Percentiles rank a stretch among this genome's conserved stretches.
These are phyloP conservation scores for Ormyrus rosae DNA, from an alignment of 2,888 invertebrate species.

Conservation along the genomic window DNA sequence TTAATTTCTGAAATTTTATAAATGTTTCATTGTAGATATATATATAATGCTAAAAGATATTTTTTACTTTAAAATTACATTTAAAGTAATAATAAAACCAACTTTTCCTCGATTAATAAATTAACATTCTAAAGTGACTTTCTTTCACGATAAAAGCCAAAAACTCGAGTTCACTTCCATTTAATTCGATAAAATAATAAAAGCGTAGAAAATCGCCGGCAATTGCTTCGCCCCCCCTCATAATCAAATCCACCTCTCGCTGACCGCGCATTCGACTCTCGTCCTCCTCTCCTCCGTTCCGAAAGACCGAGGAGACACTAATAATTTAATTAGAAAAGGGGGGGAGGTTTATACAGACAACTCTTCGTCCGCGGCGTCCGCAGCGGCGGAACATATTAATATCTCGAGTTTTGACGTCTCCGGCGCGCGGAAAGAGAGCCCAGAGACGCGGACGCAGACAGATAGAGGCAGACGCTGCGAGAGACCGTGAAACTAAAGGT, in stretches of 20 bases:
- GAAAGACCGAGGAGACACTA: conserved; percentile 10
- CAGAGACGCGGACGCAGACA: conserved; percentile 47
- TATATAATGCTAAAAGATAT: no score
- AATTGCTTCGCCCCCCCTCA: neutral
- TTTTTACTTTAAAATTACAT: no score
- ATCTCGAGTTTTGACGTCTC: conserved; percentile 74
- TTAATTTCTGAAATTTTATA: no score
- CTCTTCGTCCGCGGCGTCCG: conserved; percentile 63
- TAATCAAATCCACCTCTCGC: conserved; percentile 33
- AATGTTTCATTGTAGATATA: no score
- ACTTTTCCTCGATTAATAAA: no score
- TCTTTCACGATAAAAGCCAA: no score
- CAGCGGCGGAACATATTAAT: conserved; percentile 72
- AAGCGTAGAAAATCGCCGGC: conserved; percentile 11
- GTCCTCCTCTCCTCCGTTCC: neutral
- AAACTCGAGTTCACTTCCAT: no score
- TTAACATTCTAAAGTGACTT: no score
- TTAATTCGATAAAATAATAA: neutral
- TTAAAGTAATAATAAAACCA: no score
- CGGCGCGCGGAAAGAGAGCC: conserved; percentile 30
- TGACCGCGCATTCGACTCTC: conserved; percentile 27
- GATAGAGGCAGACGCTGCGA: conserved; percentile 25
- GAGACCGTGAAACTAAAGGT: no score
- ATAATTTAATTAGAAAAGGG: conserved; percentile 53
- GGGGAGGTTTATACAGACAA: no score